Base-by-base conservation (phyloP, 2,888 invertebrate species). In the Oxyscelio sp. region DNA sequence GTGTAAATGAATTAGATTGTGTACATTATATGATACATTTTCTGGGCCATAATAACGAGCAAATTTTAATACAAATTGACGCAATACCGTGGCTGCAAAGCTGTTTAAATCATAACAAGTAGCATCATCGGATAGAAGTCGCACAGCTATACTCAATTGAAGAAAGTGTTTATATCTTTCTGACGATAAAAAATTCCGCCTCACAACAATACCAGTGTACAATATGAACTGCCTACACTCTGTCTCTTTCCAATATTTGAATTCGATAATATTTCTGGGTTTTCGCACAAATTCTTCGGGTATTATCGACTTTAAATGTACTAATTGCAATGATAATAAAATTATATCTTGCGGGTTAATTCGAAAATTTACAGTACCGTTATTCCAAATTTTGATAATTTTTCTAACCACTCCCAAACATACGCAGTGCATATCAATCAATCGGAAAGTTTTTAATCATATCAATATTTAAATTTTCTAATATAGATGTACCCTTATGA, bases 341-440 rank as follows among this genome's bases (percentile, higher is more conserved):
- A 34, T 34, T 34, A 34, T 34, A 34, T 34, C 34, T 9, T 34
- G 8, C 11, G 34, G 11, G 2, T 34, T 34, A 11, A 34, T 34
- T 34, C 38, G 0, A 58, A 34, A 31, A 9, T 8, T 15, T 31
- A 31, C 8, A 13, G 8, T 13, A 15, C 58, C 58, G 11, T 34
- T 4, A 1, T 38, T 21, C 19, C 31, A 19, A 13, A 58, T 38
- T 9, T 38, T 58, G 2, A 43, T 2, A 11, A 61, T 0, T 61
- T 43, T 61, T 21, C 40, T 61, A 19, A 61, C 40, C 0, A 40
- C 19, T 19, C 61, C 61, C 13, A 61, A 40, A 34, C 34, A 34
- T 9, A 34, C 34, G 11, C 34, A 34, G 11, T 34, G 34, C 34
- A 34, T 34, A 11, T 34, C n/a, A 34, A 11, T 34, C 34, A 9